Percentiles rank a stretch among this genome's conserved stretches.
Conservation (phyloP, 1,140 invertebrate species). For the Nasonia vitripennis region DNA sequence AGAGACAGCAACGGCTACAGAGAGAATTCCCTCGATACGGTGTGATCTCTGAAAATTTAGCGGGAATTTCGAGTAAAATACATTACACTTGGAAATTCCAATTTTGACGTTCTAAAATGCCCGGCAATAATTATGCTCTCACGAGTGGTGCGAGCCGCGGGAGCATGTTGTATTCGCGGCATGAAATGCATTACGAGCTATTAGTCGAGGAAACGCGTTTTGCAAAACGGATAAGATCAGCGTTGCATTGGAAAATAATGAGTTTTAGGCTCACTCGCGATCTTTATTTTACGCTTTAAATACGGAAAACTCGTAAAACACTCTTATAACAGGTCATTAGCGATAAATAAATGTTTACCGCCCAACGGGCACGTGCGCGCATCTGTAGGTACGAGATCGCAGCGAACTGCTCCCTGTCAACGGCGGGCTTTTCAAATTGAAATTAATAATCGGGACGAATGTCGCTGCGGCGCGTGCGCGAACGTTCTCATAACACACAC, state of each 20-base stretch:
- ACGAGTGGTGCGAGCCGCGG: too few relatives aligned
- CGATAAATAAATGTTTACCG: constrained; percentile 6
- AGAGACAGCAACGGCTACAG: too few relatives aligned
- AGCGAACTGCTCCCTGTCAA: not conserved
- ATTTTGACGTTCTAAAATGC: too few relatives aligned
- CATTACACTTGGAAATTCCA: too few relatives aligned
- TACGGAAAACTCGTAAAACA: not conserved
- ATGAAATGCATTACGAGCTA: not conserved
- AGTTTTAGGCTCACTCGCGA: not conserved
- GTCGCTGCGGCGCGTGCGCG: not conserved
- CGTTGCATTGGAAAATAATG: not conserved
- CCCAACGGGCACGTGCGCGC: not conserved
- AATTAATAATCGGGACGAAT: not conserved
- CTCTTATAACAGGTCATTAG: not conserved
- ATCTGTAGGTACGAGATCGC: too few relatives aligned
- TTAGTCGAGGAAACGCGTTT: not conserved
- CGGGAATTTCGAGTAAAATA: too few relatives aligned
- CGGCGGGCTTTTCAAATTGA: not conserved
- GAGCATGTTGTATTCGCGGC: not conserved
- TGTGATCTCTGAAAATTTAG: too few relatives aligned
- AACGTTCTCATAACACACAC: not conserved
- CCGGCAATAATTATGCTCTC: too few relatives aligned
- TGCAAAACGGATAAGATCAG: not conserved
- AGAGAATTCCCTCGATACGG: too few relatives aligned
- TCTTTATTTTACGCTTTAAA: not conserved